Evolutionary conservation across 2,888 invertebrate genomes (phyloP).

Genomic region (Smittia aterrima): DNA sequence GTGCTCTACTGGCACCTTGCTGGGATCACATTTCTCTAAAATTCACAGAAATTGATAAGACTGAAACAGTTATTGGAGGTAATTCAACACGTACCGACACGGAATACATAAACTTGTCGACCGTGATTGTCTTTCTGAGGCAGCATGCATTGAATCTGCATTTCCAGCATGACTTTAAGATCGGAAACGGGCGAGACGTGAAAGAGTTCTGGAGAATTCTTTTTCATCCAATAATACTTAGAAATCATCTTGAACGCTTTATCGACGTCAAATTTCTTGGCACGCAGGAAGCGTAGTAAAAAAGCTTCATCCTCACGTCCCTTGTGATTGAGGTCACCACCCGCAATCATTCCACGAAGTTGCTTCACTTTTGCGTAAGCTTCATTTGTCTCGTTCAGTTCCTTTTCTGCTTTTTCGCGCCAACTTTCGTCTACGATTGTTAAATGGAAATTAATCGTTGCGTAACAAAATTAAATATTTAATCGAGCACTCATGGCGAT

Average conservation of each 20-base stretch:
- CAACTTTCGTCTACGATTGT: slow-evolving; percentile 42
- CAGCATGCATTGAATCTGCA: slow-evolving; percentile 55
- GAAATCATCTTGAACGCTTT: slow-evolving; percentile 55
- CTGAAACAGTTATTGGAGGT: not conserved
- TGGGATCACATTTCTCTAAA: slow-evolving; percentile 55
- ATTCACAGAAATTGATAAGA: slow-evolving; percentile 41
- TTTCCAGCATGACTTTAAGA: slow-evolving; percentile 50
- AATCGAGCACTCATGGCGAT: not conserved
- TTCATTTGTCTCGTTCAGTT: slow-evolving; percentile 43
- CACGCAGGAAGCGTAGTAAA: slow-evolving; percentile 59
- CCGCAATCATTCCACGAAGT: slow-evolving; percentile 42
- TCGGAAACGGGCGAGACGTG: slow-evolving; percentile 52
- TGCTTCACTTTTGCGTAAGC: slow-evolving; percentile 42
- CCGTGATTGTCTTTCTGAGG: slow-evolving; percentile 52
- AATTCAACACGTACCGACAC: slow-evolving; percentile 50
- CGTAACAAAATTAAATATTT: not conserved
- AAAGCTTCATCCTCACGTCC: slow-evolving; percentile 59
- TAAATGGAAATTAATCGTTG: not conserved
- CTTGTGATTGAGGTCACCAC: slow-evolving; percentile 44
- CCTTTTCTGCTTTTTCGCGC: slow-evolving; percentile 44
- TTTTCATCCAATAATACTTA: slow-evolving; percentile 54
- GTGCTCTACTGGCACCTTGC: slow-evolving; percentile 55
- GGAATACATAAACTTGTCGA: slow-evolving; percentile 53
- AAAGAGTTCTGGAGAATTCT: slow-evolving; percentile 54
- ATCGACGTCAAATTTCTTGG: slow-evolving; percentile 57